Base-by-base conservation (phyloP, 2,888 invertebrate species). In the Polymixis flavicincta region DNA sequence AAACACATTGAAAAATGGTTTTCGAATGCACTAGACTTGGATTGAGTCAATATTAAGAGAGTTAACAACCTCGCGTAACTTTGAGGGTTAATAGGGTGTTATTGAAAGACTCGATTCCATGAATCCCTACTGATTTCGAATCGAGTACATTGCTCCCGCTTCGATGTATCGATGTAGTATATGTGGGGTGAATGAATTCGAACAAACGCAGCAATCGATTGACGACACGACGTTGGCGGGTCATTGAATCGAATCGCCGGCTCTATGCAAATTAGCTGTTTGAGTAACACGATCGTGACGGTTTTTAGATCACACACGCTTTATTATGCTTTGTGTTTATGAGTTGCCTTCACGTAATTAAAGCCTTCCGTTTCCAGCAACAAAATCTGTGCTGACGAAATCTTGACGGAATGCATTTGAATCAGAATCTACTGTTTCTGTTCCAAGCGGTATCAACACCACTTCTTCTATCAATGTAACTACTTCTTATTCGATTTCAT, bases 171-270 rank as follows among this genome's bases (percentile, higher is more conserved):
- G 71, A 37, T 69, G 69, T 68, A 52, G 69, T 68, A 52, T 73
- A 65, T 70, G 74, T 67, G 76, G 84, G 90, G 89, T 90, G 89
- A 90, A 90, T 85, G 89, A 88, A 88, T 88, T 84, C 66, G 76
- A 77, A 84, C 83, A 88, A 86, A 85, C 88, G 86, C 85, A 78
- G 87, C 85, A 86, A 90, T 88, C 88, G 90, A 90, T 89, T 84
- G 85, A 78, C 74, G 74, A 72, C 64, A 71, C 76, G 76, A 55
- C 74, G 82, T 37, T 69, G 73, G 45, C 78, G 70, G 89, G 88
- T 90, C 89, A 89, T 85, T 88, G 89, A 87, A 89, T 83, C 80
- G 70, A 63, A 73, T 82, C 74, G 71, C 61, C 71, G 69, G 71
- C 65, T 80, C 64, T 74, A 77, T 80, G 84, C 78, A 83, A 85